Evolutionary conservation across 2,888 invertebrate genomes (phyloP), one percentile per base, ranked within the genome.

Genomic region (Noctuana brunneofusca): DNA sequence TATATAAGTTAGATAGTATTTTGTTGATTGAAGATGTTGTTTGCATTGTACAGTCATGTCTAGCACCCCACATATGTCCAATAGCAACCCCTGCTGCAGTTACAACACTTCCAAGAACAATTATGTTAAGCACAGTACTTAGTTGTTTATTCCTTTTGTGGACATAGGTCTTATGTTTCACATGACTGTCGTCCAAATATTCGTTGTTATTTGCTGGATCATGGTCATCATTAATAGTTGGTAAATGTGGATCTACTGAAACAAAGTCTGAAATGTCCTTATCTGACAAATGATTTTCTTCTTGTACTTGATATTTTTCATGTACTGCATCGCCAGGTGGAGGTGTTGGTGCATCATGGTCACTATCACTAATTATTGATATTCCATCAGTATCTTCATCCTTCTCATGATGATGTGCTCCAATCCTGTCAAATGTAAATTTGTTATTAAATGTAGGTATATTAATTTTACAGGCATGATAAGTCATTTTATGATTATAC

Each of bases 301-400:
- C 74, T 27, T 12, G 27, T 52, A 69, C 50, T 52, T 72, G 57
- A 69, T 68, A 71, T 60, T 73, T 74, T 50, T 82, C 76, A 68
- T 73, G 77, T 63, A 68, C 73, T 12, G 76, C 63, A 63, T 85
- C 83, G 70, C 77, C 80, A n/a, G 79, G 77, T 58, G 75, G 63
- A 9, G 73, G 66, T 63, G 78, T 77, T 9, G 73, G 65, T 60
- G 79, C 78, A 66, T 91, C 91, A 50, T 83, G 82, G 56, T 92
- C 92, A 71, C 91, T 90, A 69, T 92, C 92, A 66, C 85, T 92
- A 56, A 92, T 92, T 58, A 92, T 86, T 46, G 92, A 92, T 75
- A 92, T 91, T 1, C 92, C 92, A 78, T 92, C 92, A 27, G 92
- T 92, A 66, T 92, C 92, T 68, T 89, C 89, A 78, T 92, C 92